These are phyloP conservation scores for Pygocentrus nattereri DNA, from an alignment of 2,797 vertebrate species.

Conservation along the genomic window DNA sequence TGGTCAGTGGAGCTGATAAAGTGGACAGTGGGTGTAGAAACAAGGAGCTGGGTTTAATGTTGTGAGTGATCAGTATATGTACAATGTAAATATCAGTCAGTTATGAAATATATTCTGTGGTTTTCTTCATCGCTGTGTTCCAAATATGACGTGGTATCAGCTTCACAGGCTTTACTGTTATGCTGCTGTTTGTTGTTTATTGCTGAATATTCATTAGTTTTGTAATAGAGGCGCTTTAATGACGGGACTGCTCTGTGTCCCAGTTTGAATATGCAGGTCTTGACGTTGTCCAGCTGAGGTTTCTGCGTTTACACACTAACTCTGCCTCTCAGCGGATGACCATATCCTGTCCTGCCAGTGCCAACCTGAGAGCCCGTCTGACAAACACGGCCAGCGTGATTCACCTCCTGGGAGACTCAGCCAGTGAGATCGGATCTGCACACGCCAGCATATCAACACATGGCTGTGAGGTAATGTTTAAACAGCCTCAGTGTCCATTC, in stretches of 20 bases:
- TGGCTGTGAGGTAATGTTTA: slow-evolving; percentile 68
- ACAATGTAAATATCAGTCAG: too few species aligned
- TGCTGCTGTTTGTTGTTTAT: not conserved
- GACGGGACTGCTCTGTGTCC: slow-evolving; percentile 5
- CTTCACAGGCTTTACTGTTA: too few species aligned
- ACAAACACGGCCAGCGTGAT: slow-evolving; percentile 30
- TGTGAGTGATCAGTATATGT: too few species aligned
- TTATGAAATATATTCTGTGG: too few species aligned
- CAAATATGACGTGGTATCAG: too few species aligned
- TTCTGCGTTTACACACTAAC: slow-evolving; percentile 78
- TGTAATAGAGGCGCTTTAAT: not conserved
- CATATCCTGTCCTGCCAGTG: slow-evolving; percentile 61
- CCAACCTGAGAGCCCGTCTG: not conserved
- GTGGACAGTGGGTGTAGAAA: too few species aligned
- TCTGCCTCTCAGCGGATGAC: slow-evolving; percentile 74
- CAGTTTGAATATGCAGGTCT: slow-evolving; percentile 74
- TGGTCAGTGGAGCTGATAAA: too few species aligned
- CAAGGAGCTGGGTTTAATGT: too few species aligned
- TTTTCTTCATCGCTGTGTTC: not conserved
- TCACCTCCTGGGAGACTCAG: slow-evolving; percentile 73
- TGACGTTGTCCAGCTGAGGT: slow-evolving; percentile 79
- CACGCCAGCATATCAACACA: slow-evolving; percentile 58
- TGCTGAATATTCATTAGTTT: not conserved
- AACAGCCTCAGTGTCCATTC: not conserved
- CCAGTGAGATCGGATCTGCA: slow-evolving; percentile 66